phyloP scores from a whole-genome alignment of 2,797 vertebrate genomes.

The Rhabdomys pumilio region DNA sequence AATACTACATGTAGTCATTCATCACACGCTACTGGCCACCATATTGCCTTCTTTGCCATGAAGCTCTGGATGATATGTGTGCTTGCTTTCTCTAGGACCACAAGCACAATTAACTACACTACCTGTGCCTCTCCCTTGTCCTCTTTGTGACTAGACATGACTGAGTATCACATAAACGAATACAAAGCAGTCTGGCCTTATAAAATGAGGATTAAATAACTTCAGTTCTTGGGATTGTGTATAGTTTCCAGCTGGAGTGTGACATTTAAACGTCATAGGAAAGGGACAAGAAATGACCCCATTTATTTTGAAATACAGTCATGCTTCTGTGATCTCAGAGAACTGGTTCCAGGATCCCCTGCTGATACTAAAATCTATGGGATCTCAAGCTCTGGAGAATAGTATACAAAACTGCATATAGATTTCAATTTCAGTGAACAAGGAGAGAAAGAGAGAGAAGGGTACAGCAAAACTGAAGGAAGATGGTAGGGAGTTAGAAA shows the following conservation, averaged over 20 bases:
- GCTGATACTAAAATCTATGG: background rate
- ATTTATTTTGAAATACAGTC: background rate
- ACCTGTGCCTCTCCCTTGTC: background rate
- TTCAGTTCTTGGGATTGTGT: background rate
- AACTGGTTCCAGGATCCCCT: background rate
- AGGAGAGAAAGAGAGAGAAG: background rate
- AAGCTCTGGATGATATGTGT: background rate
- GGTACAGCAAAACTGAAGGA: background rate
- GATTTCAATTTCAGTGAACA: background rate
- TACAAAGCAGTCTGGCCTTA: background rate
- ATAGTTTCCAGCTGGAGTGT: conserved; percentile 5
- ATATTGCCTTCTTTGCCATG: background rate
- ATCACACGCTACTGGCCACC: background rate
- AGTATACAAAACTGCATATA: background rate
- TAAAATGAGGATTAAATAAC: background rate
- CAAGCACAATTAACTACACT: background rate
- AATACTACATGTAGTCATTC: background rate
- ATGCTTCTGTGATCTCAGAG: background rate
- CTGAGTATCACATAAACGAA: background rate
- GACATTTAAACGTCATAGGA: conserved; percentile 1
- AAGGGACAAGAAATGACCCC: background rate
- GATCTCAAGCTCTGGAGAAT: background rate
- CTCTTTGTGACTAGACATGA: background rate
- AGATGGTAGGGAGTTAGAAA: background rate
- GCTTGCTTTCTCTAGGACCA: background rate